Conservation (phyloP, 2,888 invertebrate genomes). For the Tridacna crocea region DNA sequence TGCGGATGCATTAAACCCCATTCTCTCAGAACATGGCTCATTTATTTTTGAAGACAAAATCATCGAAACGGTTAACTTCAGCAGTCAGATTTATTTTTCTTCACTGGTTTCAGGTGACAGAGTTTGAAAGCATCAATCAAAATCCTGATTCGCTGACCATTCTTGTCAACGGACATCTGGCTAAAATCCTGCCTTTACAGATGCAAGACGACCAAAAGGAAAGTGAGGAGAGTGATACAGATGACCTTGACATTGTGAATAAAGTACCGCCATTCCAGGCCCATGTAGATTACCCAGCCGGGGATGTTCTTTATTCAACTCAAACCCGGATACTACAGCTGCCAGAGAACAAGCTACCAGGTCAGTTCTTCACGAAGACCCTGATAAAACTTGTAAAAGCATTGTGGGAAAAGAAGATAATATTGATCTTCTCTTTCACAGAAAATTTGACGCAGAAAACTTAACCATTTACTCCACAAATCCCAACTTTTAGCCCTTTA, state of each 20-base stretch:
- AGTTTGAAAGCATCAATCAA: constrained; percentile 30
- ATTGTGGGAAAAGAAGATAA: neutral
- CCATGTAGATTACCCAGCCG: constrained; percentile 18
- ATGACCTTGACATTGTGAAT: neutral
- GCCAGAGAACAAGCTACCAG: constrained; percentile 64
- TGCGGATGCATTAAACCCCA: too few species aligned
- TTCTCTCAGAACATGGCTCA: too few species aligned
- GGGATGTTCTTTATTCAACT: constrained; percentile 12
- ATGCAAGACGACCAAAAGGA: constrained; percentile 4
- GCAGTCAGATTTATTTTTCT: neutral
- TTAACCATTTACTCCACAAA: neutral
- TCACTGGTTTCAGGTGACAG: constrained; percentile 21
- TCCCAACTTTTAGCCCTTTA: neutral
- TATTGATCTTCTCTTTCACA: too few species aligned
- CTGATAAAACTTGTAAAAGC: too few species aligned
- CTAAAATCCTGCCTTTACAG: constrained; percentile 44
- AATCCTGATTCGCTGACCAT: constrained; percentile 43
- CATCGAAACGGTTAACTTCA: too few species aligned
- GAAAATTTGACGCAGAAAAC: too few species aligned
- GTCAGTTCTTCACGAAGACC: constrained; percentile 48
- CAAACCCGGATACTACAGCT: constrained; percentile 45
- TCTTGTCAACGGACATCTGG: constrained; percentile 52
- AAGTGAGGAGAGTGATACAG: neutral
- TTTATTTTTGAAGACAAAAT: too few species aligned
- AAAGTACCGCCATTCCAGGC: constrained; percentile 48